These are phyloP conservation scores for Pseudochirops cupreus DNA, from an alignment of 2,797 vertebrate species.

Conservation along the genomic window DNA sequence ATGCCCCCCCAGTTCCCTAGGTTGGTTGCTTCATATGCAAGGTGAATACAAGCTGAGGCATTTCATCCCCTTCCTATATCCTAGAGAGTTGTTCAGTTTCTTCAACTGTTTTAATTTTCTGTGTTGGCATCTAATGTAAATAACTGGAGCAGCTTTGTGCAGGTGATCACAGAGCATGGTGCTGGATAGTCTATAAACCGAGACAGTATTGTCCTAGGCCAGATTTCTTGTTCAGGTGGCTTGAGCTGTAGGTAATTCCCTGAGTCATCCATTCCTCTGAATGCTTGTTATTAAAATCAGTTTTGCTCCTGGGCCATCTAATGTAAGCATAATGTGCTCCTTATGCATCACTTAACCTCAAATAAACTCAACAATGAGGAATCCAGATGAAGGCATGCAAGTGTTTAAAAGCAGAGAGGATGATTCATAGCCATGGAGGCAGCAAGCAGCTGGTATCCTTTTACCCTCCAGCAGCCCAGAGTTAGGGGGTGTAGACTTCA, in stretches of 20 bases:
- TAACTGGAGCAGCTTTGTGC: not conserved
- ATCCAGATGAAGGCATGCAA: slow-evolving; percentile 19
- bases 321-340: slow-evolving; percentile 1
- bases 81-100: accelerated
- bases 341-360: slow-evolving; percentile 49
- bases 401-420: slow-evolving; percentile 10
- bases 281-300: slow-evolving; percentile 33
- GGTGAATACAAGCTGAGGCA: not conserved
- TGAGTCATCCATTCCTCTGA: not conserved
- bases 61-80: not conserved
- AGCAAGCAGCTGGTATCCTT: slow-evolving; percentile 12
- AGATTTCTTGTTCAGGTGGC: not conserved
- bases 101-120: not conserved
- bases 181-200: slow-evolving; percentile 6
- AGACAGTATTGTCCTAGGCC: not conserved
- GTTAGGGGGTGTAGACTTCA: not conserved
- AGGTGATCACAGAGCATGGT: not conserved
- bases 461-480: not conserved
- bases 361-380: slow-evolving; percentile 24
- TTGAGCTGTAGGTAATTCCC: not conserved
- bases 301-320: slow-evolving; percentile 3
- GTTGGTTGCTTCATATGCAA: not conserved
- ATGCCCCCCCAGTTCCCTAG: accelerated
- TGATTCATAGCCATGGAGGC: not conserved
- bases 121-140: not conserved